Percentiles rank a stretch among this genome's conserved stretches.
Conservation (phyloP, 2,888 invertebrate genomes). For the Aspidiotus destructor region DNA sequence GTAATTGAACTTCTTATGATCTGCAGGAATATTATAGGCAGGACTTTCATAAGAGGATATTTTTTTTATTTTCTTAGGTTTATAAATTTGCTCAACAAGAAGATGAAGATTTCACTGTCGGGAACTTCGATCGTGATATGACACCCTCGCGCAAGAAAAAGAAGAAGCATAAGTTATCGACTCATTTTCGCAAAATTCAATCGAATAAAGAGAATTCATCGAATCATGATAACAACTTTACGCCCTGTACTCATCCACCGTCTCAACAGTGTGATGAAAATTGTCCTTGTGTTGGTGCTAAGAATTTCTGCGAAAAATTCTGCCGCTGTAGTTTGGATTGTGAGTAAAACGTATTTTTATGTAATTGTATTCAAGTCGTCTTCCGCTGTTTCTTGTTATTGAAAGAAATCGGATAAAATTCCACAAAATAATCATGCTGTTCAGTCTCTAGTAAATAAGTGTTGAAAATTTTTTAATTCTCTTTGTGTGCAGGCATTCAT, state of each 20-base stretch:
- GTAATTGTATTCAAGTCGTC: background rate
- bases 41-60: background rate
- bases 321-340: conserved; percentile 94
- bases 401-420: no score
- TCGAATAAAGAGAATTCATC: conserved; percentile 78
- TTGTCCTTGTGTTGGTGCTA: conserved; percentile 84
- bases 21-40: background rate
- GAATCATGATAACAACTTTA: conserved; percentile 74
- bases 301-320: conserved; percentile 98
- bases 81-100: conserved; percentile 77
- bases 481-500: conserved; percentile 60
- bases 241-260: conserved; percentile 90
- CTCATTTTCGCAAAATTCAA: conserved; percentile 91
- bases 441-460: no score
- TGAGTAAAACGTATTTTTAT: conserved; percentile 48
- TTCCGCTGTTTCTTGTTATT: no score
- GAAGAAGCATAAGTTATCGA: conserved; percentile 90
- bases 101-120: conserved; percentile 62
- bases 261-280: conserved; percentile 79
- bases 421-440: background rate
- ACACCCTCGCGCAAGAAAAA: conserved; percentile 90
- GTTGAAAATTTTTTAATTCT: no score
- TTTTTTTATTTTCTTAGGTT: conserved; percentile 46
- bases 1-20: conserved; percentile 43
- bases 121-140: conserved; percentile 62